Evolutionary conservation across 2,888 invertebrate genomes (phyloP).

Genomic region (Drosophila barbarae): DNA sequence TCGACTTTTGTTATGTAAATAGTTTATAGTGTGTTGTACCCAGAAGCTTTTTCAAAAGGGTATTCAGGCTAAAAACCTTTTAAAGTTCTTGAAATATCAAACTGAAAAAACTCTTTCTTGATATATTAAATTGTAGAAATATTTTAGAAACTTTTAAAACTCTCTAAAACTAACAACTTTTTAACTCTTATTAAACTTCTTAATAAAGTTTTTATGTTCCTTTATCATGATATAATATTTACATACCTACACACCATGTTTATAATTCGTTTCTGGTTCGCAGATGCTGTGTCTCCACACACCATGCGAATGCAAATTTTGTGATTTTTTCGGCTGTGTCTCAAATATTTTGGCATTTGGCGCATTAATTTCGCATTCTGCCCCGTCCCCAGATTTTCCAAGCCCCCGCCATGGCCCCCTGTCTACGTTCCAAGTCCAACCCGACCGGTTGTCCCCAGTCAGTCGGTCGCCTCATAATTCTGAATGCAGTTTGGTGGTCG

Average conservation of each 20-base stretch:
- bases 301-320: constrained; percentile 43
- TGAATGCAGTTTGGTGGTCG: constrained; percentile 52
- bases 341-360: constrained; percentile 72
- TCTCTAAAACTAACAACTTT: neutral
- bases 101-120: neutral
- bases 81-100: neutral
- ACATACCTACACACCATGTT: neutral
- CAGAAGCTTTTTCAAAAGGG: neutral
- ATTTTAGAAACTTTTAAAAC: no score
- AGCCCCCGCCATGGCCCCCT: neutral
- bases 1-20: constrained; percentile 72
- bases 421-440: constrained; percentile 4
- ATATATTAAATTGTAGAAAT: no score
- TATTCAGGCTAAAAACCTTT: neutral
- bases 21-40: constrained; percentile 12
- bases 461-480: constrained; percentile 65
- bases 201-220: neutral
- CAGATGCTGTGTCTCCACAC: constrained; percentile 17
- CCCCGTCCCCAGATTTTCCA: constrained; percentile 20
- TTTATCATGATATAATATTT: neutral
- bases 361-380: constrained; percentile 71
- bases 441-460: constrained; percentile 59
- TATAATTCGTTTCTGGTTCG: constrained; percentile 13
- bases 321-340: constrained; percentile 44
- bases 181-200: no score